A percentile compares a stretch with the other conserved stretches of the same genome.
Conservation (phyloP, 2,888 invertebrate species). For the Andrena marginata region DNA sequence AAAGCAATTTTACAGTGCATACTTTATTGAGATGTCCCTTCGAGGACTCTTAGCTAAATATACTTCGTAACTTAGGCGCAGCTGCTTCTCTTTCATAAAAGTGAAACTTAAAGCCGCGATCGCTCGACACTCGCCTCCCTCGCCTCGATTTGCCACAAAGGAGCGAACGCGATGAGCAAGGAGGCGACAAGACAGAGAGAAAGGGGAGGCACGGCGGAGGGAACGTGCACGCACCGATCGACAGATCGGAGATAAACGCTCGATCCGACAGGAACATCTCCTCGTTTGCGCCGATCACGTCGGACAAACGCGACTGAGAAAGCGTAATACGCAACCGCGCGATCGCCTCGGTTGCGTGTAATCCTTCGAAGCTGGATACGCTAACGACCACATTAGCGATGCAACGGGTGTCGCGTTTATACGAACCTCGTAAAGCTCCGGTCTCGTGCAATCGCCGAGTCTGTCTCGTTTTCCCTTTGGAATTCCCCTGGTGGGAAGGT, state of each 20-base stretch:
- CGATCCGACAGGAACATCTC: conserved; percentile 76
- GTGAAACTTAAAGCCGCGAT: conserved; percentile 30
- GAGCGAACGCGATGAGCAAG: conserved; percentile 14
- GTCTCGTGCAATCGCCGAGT: background rate
- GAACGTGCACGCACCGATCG: conserved; percentile 63
- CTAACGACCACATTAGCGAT: conserved; percentile 63
- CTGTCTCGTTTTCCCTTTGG: background rate
- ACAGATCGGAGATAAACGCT: conserved; percentile 76
- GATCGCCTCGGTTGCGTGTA: conserved; percentile 41
- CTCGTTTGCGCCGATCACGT: conserved; percentile 81
- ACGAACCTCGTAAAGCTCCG: conserved; percentile 8
- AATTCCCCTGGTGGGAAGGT: background rate
- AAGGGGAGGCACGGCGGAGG: conserved; percentile 18
- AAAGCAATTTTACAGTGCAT: no score
- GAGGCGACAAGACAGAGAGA: conserved; percentile 2
- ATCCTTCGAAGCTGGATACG: conserved; percentile 57
- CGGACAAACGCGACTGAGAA: conserved; percentile 74
- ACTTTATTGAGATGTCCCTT: no score
- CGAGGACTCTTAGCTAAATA: no score
- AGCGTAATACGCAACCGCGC: conserved; percentile 69
- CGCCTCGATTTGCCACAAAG: conserved; percentile 45
- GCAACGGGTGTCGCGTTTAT: conserved; percentile 41
- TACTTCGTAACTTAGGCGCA: no score
- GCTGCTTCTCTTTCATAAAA: background rate
- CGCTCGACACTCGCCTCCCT: conserved; percentile 5